A percentile compares a stretch with the other conserved stretches of the same genome.
Conservation (phyloP, 2,113 vertebrate species). For the Dinomys branickii region DNA sequence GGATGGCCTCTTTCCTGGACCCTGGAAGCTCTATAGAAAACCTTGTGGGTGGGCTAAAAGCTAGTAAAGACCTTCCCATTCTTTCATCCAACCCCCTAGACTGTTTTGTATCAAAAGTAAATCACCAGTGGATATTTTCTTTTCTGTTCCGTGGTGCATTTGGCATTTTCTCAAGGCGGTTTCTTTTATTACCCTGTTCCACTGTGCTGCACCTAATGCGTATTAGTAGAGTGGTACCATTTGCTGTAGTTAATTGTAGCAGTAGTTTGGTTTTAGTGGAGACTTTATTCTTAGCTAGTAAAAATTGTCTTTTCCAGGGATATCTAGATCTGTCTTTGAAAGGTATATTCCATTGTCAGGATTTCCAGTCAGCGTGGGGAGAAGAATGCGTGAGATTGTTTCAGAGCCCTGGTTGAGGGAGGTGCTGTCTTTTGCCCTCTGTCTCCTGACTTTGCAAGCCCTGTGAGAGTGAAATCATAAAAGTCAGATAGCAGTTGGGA, state of each 20-base stretch:
- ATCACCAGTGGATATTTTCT: conserved; percentile 7
- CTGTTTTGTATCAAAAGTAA: conserved; percentile 17
- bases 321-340: conserved; percentile 11
- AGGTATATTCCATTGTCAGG: neutral
- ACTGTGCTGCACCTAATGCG: neutral
- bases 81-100: neutral
- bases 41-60: neutral
- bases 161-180: conserved; percentile 28
- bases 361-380: neutral
- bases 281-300: conserved; percentile 26
- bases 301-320: conserved; percentile 44
- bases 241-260: conserved; percentile 20
- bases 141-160: neutral
- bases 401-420: neutral
- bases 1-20: neutral
- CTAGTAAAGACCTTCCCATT: neutral
- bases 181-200: neutral
- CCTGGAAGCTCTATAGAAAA: conserved; percentile 5
- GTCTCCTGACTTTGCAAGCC: conserved; percentile 10
- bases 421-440: conserved; percentile 27
- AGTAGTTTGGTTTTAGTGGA: conserved; percentile 49
- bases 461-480: conserved; percentile 1
- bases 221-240: neutral
- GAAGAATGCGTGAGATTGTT: conserved; percentile 42
- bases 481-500: conserved; percentile 26